Evolutionary conservation across 2,797 vertebrate species (phyloP).

Genomic region (Sciaenops ocellatus): DNA sequence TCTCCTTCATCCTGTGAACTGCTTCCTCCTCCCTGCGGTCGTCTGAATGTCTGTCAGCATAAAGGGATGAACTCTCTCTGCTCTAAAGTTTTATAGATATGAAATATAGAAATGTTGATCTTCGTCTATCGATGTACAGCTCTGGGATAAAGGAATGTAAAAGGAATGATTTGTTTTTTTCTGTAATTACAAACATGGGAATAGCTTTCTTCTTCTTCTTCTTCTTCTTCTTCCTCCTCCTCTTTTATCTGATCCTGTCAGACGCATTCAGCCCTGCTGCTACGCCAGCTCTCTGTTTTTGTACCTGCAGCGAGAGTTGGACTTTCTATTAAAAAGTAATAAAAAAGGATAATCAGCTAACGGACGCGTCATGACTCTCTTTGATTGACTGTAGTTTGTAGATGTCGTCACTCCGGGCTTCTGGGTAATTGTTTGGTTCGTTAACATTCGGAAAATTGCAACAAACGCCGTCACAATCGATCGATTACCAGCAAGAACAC

Average conservation of each 20-base stretch:
- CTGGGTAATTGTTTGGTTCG: too few relatives aligned
- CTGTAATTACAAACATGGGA: slow-evolving; percentile 57
- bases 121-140: slow-evolving; percentile 61
- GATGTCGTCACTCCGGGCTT: too few relatives aligned
- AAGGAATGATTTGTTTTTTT: slow-evolving; percentile 49
- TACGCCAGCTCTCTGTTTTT: slow-evolving; percentile 76
- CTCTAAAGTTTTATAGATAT: slow-evolving; percentile 55
- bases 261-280: slow-evolving; percentile 71
- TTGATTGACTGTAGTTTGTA: background rate
- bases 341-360: slow-evolving; percentile 66
- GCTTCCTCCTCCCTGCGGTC: slow-evolving; percentile 29
- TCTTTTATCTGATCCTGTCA: slow-evolving; percentile 32
- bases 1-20: background rate
- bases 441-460: too few relatives aligned
- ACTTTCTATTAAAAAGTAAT: slow-evolving; percentile 78
- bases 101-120: slow-evolving; percentile 58
- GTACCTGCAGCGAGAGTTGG: slow-evolving; percentile 74
- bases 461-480: too few relatives aligned
- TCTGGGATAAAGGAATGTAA: slow-evolving; percentile 75
- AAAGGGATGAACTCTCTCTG: slow-evolving; percentile 56
- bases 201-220: slow-evolving; percentile 47
- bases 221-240: slow-evolving; percentile 24
- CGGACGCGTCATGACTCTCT: background rate
- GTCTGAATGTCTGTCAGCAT: slow-evolving; percentile 51
- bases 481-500: too few relatives aligned